A percentile compares a stretch with the other conserved stretches of the same genome.
phyloP scores from a whole-genome alignment of 1,140 invertebrate species.

The Colletes latitarsis region DNA sequence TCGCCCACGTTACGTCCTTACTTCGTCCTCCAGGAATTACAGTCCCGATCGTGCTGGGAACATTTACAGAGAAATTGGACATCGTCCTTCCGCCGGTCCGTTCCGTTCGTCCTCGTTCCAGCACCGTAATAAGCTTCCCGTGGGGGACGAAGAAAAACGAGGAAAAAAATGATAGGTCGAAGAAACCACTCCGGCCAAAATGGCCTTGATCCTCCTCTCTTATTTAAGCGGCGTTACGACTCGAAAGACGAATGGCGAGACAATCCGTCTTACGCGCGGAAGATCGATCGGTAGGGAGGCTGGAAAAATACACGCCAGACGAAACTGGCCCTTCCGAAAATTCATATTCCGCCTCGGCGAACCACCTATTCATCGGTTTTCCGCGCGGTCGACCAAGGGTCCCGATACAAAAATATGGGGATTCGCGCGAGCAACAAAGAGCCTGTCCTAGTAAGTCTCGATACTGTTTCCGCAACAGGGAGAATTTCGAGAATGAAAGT shows the following conservation, averaged over 20 bases:
- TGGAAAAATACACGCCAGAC: not conserved
- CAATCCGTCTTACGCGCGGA: conserved; percentile 28
- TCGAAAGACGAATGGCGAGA: conserved; percentile 43
- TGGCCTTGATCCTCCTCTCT: conserved; percentile 48
- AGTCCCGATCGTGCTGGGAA: not conserved
- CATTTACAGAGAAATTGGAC: not conserved
- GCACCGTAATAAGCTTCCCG: not conserved
- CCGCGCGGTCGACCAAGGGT: not conserved
- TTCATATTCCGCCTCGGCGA: too few relatives aligned
- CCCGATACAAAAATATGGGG: not conserved
- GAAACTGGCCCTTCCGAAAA: not conserved
- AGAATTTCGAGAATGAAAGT: too few relatives aligned
- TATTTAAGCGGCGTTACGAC: conserved; percentile 48
- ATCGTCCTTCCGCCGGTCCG: too few relatives aligned
- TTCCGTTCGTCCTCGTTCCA: not conserved
- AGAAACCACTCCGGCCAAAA: too few relatives aligned
- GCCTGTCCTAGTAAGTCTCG: not conserved
- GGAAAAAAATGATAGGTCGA: conserved; percentile 1
- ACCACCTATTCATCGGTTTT: too few relatives aligned
- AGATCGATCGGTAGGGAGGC: conserved; percentile 25
- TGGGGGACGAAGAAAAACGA: not conserved
- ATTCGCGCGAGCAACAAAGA: not conserved
- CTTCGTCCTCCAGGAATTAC: not conserved
- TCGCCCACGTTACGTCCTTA: not conserved
- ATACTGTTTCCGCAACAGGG: too few relatives aligned